Base-by-base conservation (phyloP, 2,888 invertebrate genomes). In the Sinhomidia bicolor region DNA sequence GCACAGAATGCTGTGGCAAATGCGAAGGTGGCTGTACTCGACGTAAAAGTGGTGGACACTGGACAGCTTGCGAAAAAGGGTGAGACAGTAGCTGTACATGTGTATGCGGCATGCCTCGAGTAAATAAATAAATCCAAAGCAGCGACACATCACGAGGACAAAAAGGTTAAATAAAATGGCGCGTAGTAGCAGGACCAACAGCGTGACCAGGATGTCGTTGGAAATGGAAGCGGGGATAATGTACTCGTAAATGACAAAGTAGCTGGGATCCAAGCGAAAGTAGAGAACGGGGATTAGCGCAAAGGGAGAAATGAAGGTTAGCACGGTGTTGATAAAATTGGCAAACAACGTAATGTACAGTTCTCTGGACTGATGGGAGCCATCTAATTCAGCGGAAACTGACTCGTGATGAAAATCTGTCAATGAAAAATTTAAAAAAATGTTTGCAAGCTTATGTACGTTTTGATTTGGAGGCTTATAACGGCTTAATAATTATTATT, bases 141-240 rank as follows among this genome's bases (percentile, higher is more conserved):
- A 54, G n/a, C 81, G 86, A 32, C 86, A 80, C 86, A 86, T 86
- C 23, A 80, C 68, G 29, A 86, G 29, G 26, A 86, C 71, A 54
- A 81, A 81, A 23, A 62, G 44, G 29, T 62, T 44, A 23, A 86
- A 81, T n/a, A 74, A 51, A 54, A 32, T 17, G 14, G 17, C 54
- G 23, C 83, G 60, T 68, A 83, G 23, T 17, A 65, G 9, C 3
- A 83, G 44, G 20, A 71, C 32, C 5, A 14, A 62, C n/a, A 57
- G 1, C 20, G 41, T 57, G 5, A 29, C 14, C n/a, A 65, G 23
- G 23, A 54, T 78, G n/a, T 29, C 17, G 36, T 54, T 80, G 3
- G 62, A 10, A 4, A 68, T 9, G 23, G n/a, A 32, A 36, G 5
- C 29, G 10, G 65, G 65, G 5, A 85, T n/a, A n/a, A n/a, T 4